Evolutionary conservation across 2,888 invertebrate genomes (phyloP).

Genomic region (Sisyra nigra): DNA sequence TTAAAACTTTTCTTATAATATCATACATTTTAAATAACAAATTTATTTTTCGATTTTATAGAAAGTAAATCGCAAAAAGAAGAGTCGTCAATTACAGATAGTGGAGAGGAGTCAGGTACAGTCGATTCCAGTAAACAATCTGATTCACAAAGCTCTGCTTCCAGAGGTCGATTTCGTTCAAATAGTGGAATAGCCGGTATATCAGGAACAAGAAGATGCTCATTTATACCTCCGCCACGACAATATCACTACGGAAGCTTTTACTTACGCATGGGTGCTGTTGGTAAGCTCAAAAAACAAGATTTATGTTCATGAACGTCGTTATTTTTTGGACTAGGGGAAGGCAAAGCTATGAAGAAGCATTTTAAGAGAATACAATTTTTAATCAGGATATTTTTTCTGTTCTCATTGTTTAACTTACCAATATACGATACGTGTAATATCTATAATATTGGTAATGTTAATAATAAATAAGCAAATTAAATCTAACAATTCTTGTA

Average conservation of each 20-base stretch:
- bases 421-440: too few species aligned
- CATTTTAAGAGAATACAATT: too few species aligned
- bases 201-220: slow-evolving; percentile 30
- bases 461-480: too few species aligned
- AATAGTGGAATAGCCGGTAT: slow-evolving; percentile 23
- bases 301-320: too few species aligned
- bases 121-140: slow-evolving; percentile 23
- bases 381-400: too few species aligned
- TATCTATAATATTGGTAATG: too few species aligned
- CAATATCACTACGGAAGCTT: slow-evolving; percentile 81
- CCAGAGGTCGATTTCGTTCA: slow-evolving; percentile 11
- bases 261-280: slow-evolving; percentile 83
- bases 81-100: slow-evolving; percentile 39
- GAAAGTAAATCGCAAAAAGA: slow-evolving; percentile 14
- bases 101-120: slow-evolving; percentile 36
- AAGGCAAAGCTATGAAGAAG: too few species aligned
- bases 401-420: too few species aligned
- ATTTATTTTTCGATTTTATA: neutral
- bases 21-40: neutral
- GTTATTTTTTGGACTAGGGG: too few species aligned
- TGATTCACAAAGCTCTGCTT: slow-evolving; percentile 16
- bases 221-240: slow-evolving; percentile 31
- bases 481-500: too few species aligned
- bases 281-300: slow-evolving; percentile 47
- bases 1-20: neutral